Conservation (phyloP, 2,888 invertebrate species). For the Dolichomitus sp. region DNA sequence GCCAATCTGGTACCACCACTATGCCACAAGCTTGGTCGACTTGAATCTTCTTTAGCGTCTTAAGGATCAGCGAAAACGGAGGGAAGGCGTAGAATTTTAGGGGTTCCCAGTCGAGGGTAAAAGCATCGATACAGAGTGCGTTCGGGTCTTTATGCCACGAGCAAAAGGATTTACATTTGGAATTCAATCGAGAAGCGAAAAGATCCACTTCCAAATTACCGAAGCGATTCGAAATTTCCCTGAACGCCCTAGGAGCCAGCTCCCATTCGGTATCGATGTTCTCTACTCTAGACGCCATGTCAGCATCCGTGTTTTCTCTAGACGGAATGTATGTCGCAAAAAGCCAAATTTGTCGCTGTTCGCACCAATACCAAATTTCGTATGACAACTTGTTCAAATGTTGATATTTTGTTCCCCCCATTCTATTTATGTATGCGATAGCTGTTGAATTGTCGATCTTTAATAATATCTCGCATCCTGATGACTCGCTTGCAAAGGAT, state of each 20-base stretch:
- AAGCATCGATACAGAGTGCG: constrained; percentile 62
- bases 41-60: constrained; percentile 75
- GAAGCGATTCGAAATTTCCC: too few relatives aligned
- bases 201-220: too few relatives aligned
- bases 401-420: constrained; percentile 51
- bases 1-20: constrained; percentile 78
- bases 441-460: constrained; percentile 18
- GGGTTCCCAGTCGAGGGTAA: too few relatives aligned
- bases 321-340: too few relatives aligned
- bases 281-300: constrained; percentile 44
- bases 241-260: too few relatives aligned
- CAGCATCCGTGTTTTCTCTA: constrained; percentile 47
- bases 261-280: too few relatives aligned
- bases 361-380: constrained; percentile 56
- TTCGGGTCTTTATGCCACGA: constrained; percentile 18
- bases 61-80: constrained; percentile 74
- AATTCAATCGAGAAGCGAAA: too few relatives aligned
- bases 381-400: constrained; percentile 1
- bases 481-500: constrained; percentile 53
- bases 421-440: constrained; percentile 56
- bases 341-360: constrained; percentile 4
- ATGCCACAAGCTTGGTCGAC: constrained; percentile 75
- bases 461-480: constrained; percentile 63
- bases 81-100: constrained; percentile 73
- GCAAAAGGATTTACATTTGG: too few relatives aligned